Conservation (phyloP, 2,888 invertebrate species). For the Drosophila subquinaria region DNA sequence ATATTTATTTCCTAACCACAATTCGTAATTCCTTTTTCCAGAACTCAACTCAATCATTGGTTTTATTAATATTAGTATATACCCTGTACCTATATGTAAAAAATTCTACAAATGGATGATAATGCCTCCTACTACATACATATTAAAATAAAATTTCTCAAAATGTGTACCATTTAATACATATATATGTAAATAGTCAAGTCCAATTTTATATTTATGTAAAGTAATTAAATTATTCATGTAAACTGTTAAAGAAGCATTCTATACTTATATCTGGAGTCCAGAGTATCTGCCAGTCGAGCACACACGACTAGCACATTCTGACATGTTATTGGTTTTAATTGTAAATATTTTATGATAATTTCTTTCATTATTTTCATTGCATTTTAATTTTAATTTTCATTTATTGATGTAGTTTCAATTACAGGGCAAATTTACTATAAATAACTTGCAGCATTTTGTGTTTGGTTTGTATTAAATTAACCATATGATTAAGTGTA, state of each 20-base stretch:
- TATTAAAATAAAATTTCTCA: neutral
- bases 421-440: constrained; percentile 55
- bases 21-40: constrained; percentile 20
- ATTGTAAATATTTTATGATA: constrained; percentile 21
- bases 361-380: constrained; percentile 15
- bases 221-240: neutral
- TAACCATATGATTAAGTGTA: constrained; percentile 5
- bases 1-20: constrained; percentile 25
- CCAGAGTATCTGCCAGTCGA: neutral
- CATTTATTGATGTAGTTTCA: constrained; percentile 41
- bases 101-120: too few relatives aligned
- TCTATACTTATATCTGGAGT: too few relatives aligned
- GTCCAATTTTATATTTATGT: too few relatives aligned
- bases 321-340: constrained; percentile 22
- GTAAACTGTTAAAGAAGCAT: too few relatives aligned
- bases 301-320: neutral
- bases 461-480: constrained; percentile 16
- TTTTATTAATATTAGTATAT: too few relatives aligned
- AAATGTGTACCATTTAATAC: neutral
- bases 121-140: too few relatives aligned
- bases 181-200: too few relatives aligned
- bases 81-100: neutral
- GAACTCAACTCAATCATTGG: too few relatives aligned
- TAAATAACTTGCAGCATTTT: constrained; percentile 44
- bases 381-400: constrained; percentile 42